Conservation (phyloP, 1,140 invertebrate species). For the Eueides isabella region DNA sequence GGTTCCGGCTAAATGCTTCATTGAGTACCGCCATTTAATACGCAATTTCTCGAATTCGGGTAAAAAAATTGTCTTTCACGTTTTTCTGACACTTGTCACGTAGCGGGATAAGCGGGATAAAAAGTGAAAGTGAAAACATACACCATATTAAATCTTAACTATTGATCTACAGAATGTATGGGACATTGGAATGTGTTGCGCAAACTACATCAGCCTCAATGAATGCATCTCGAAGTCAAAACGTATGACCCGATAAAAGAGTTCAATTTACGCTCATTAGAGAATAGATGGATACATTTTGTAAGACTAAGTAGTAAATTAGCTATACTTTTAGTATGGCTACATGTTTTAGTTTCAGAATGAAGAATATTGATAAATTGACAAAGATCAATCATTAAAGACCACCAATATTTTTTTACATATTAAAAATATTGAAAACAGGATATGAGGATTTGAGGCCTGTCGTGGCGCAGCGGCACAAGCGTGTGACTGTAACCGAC, state of each 20-base stretch:
- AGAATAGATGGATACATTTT: conserved; percentile 16
- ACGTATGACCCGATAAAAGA: conserved; percentile 14
- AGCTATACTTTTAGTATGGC: neutral
- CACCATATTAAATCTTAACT: neutral
- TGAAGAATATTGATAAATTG: too few species aligned
- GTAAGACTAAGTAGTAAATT: neutral
- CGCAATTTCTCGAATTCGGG: neutral
- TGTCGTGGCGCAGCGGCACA: too few species aligned
- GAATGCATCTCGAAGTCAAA: conserved; percentile 17
- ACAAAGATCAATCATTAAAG: too few species aligned
- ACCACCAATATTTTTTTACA: too few species aligned
- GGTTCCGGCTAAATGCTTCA: too few species aligned
- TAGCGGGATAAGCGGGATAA: too few species aligned
- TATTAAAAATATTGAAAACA: too few species aligned
- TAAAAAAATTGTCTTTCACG: neutral
- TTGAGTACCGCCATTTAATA: neutral
- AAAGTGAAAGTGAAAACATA: too few species aligned
- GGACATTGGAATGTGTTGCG: conserved; percentile 24
- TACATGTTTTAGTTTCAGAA: neutral
- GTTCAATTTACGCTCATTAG: neutral
- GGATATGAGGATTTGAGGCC: too few species aligned
- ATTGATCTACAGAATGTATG: neutral
- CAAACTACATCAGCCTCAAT: conserved; percentile 7
- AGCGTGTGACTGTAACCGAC: too few species aligned
- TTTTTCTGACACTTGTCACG: too few species aligned